Evolutionary conservation across 2,113 vertebrate species (phyloP), one percentile per base, ranked within the genome.

Genomic region (Colossoma macropomum): DNA sequence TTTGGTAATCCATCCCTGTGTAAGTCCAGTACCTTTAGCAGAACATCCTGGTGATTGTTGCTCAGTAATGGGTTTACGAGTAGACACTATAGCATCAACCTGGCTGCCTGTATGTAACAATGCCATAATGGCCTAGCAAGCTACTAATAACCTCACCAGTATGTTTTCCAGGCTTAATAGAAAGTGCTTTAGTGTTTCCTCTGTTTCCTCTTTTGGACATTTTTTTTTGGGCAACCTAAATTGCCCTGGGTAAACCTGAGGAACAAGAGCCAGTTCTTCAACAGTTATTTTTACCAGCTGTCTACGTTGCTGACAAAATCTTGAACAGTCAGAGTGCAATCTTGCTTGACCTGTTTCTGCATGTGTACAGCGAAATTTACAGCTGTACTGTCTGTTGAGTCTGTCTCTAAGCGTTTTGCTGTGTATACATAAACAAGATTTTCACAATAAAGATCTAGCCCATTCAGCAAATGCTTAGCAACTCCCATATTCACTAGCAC

Each of bases 371-470:
- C 0, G 25, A n/a, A 30, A 27, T 0, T 66, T n/a, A 11, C 4
- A 21, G 21, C 4, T 5, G 25, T 50, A 34, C 71, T 72, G 25
- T 81, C 25, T 74, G 41, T 81, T 34, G 7, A 15, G 21, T 75
- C 41, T 74, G 71, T 75, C 56, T 50, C 30, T 68, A 54, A 63
- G 80, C 16, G 45, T 45, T 15, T 34, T 52, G 34, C 21, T 66
- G 62, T 75, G 71, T 75, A 34, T 81, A 52, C 65, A 75, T 30
- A 70, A 27, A 25, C 50, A 30, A 10, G 25, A 6, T 38, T 41
- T 56, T 17, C 16, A 72, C 17, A 62, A n/a, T 9, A 34, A 74
- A 34, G 27, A 10, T 12, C 48, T 23, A 21, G 38, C 66, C 38
- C 72, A 28, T 59, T 68, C 11, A 41, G 17, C 25, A 13, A 13